Conservation (phyloP, 2,888 invertebrate genomes). For the Malthinus flaveolus region DNA sequence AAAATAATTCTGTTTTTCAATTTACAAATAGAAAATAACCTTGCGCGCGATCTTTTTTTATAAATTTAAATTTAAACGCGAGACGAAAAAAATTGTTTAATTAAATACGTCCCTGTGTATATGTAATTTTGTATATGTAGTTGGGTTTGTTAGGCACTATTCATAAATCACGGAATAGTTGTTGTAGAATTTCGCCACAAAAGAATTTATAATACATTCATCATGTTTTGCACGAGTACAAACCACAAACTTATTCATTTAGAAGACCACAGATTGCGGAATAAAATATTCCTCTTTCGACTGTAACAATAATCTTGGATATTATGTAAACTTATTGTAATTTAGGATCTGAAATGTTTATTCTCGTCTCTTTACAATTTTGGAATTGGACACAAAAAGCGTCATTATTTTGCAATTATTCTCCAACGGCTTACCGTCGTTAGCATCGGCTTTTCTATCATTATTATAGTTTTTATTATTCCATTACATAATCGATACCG, state of each 20-base stretch:
- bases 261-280: constrained; percentile 13
- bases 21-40: background rate
- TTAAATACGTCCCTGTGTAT: too few species aligned
- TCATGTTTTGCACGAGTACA: background rate
- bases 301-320: too few species aligned
- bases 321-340: too few species aligned
- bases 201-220: constrained; percentile 11
- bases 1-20: constrained; percentile 4
- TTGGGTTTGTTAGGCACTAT: too few species aligned
- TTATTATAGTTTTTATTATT: background rate
- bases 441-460: too few species aligned
- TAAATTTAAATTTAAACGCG: background rate
- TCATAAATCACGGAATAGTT: constrained; percentile 4
- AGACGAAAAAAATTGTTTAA: background rate
- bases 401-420: too few species aligned
- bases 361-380: too few species aligned
- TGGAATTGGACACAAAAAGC: too few species aligned
- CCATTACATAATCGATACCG: constrained; percentile 24
- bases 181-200: background rate
- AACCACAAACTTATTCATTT: constrained; percentile 10
- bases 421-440: too few species aligned
- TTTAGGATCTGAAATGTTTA: too few species aligned
- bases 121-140: too few species aligned
- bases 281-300: background rate
- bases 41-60: background rate